phyloP scores from a whole-genome alignment of 2,888 invertebrate species.

The Pyrochroa serraticornis region DNA sequence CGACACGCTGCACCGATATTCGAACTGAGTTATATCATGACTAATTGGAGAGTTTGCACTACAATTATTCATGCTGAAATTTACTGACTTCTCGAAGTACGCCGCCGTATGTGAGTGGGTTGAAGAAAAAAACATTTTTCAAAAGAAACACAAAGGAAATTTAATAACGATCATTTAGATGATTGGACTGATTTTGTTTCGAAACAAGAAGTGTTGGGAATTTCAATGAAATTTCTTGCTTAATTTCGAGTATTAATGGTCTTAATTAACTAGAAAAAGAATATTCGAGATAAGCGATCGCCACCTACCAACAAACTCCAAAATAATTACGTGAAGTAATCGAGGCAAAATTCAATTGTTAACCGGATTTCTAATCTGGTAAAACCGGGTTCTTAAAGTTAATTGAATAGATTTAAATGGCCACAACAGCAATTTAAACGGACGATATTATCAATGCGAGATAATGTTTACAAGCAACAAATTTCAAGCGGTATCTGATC shows the following conservation, averaged over 20 bases:
- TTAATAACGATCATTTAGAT: too few relatives aligned
- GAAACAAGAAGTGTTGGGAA: too few relatives aligned
- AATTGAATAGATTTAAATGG: slow-evolving; percentile 27
- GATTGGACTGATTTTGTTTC: too few relatives aligned
- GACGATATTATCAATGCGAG: slow-evolving; percentile 23
- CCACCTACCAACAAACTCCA: too few relatives aligned
- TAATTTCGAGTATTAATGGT: too few relatives aligned
- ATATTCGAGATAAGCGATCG: too few relatives aligned
- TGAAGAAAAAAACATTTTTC: too few relatives aligned
- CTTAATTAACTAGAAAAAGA: too few relatives aligned
- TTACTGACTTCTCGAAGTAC: slow-evolving; percentile 10
- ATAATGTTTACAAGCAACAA: slow-evolving; percentile 43
- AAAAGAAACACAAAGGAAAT: too few relatives aligned
- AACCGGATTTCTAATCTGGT: slow-evolving; percentile 24
- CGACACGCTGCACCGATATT: slow-evolving; percentile 24
- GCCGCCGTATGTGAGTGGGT: background rate
- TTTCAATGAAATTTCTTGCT: too few relatives aligned
- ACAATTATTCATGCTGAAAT: slow-evolving; percentile 22
- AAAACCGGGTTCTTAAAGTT: slow-evolving; percentile 22
- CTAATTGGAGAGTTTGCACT: slow-evolving; percentile 28
- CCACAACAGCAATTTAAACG: slow-evolving; percentile 24
- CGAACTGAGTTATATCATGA: slow-evolving; percentile 27
- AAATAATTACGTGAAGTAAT: slow-evolving; percentile 2
- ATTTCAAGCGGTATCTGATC: slow-evolving; percentile 40
- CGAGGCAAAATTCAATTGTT: slow-evolving; percentile 20